Conservation (phyloP, 2,888 invertebrate species). For the Polymixis flavicincta region DNA sequence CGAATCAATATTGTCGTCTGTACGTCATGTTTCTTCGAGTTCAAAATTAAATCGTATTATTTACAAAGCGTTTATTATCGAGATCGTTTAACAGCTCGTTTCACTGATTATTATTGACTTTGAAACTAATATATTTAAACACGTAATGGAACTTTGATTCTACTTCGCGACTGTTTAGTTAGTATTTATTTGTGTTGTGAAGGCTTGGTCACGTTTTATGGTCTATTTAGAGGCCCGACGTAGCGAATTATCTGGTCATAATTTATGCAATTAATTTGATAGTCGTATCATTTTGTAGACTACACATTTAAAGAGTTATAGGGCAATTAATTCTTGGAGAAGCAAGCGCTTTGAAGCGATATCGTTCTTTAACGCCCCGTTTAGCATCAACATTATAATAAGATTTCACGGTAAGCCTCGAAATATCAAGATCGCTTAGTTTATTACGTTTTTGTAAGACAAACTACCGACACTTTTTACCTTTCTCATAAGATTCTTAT, state of each 20-base stretch:
- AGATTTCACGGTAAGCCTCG: background rate
- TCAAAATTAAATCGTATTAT: constrained; percentile 52
- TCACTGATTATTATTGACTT: constrained; percentile 66
- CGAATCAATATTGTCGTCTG: constrained; percentile 51
- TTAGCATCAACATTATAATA: constrained; percentile 10
- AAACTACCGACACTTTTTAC: constrained; percentile 4
- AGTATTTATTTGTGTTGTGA: constrained; percentile 16
- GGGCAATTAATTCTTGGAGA: background rate
- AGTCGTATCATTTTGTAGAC: constrained; percentile 5
- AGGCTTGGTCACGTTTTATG: constrained; percentile 12
- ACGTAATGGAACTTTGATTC: constrained; percentile 65
- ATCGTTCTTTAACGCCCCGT: background rate
- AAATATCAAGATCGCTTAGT: constrained; percentile 11
- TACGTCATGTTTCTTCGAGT: constrained; percentile 46
- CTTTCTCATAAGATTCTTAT: background rate
- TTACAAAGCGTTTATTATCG: constrained; percentile 55
- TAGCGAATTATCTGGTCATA: constrained; percentile 26
- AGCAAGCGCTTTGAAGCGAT: constrained; percentile 8
- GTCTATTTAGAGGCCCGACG: constrained; percentile 8
- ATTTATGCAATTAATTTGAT: constrained; percentile 12
- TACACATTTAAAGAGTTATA: constrained; percentile 28
- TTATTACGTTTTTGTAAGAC: constrained; percentile 14
- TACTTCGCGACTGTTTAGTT: constrained; percentile 11
- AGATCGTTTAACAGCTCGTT: constrained; percentile 57
- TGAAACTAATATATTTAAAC: constrained; percentile 66